Evolutionary conservation across 2,113 vertebrate genomes (phyloP).

Genomic region (Ahaetulla prasina): DNA sequence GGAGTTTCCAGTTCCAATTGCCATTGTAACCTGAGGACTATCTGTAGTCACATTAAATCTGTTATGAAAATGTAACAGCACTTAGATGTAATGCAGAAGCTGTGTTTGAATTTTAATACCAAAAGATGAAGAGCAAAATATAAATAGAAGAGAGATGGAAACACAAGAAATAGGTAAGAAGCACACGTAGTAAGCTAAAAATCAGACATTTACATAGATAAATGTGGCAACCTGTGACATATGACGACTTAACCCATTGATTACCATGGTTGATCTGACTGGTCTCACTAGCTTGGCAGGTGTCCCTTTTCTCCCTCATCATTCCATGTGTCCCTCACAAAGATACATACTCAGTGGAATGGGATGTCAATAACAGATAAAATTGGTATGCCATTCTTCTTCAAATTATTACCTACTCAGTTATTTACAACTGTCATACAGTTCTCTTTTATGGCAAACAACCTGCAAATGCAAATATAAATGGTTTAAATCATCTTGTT

Average conservation of each 20-base stretch:
- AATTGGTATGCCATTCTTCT: background rate
- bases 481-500: background rate
- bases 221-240: background rate
- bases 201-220: background rate
- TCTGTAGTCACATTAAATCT: too few species aligned
- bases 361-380: background rate
- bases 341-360: background rate
- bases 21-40: too few species aligned
- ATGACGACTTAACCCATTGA: background rate
- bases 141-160: background rate
- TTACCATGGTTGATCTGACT: background rate
- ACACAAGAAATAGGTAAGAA: background rate
- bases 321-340: background rate
- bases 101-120: too few species aligned
- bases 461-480: background rate
- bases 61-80: too few species aligned
- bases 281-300: background rate
- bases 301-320: background rate
- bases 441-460: background rate
- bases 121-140: background rate
- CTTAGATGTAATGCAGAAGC: too few species aligned
- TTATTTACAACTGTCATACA: background rate
- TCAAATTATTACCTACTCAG: background rate
- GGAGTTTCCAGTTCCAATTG: too few species aligned
- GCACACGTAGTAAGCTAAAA: background rate